Percentiles rank a stretch among this genome's conserved stretches.
Evolutionary conservation across 2,888 invertebrate species (phyloP).

Genomic region (Ophion costatus): DNA sequence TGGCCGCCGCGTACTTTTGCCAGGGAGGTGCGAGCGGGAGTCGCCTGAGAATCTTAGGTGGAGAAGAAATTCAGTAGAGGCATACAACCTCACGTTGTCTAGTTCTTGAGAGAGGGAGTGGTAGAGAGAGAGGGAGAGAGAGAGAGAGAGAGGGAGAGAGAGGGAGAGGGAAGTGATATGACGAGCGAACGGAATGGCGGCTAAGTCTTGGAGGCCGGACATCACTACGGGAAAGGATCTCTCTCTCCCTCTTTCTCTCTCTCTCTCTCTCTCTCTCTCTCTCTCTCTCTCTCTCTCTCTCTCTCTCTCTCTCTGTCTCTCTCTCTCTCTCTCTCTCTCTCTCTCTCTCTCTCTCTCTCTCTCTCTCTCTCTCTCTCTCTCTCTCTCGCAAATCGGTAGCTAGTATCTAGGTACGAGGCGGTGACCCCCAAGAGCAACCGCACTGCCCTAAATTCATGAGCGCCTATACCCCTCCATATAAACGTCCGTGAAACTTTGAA

Average conservation of each 20-base stretch:
- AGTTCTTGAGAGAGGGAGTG: constrained; percentile 29
- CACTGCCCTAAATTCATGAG: constrained; percentile 43
- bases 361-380: not conserved
- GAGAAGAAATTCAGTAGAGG: not conserved
- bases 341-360: not conserved
- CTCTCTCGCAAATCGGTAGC: constrained; percentile 1
- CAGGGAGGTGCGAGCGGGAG: constrained; percentile 18
- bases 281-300: too few relatives aligned
- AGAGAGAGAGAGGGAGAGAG: constrained; percentile 67
- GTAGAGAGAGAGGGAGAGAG: constrained; percentile 52
- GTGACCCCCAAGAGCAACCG: constrained; percentile 17
- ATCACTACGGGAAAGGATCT: constrained; percentile 18
- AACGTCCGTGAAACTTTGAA: constrained; percentile 29
- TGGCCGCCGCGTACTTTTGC: constrained; percentile 51
- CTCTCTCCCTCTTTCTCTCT: constrained; percentile 1
- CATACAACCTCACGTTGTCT: not conserved
- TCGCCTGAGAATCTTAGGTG: constrained; percentile 26
- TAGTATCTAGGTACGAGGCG: constrained; percentile 1
- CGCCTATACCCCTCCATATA: not conserved
- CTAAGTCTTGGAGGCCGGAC: constrained; percentile 29
- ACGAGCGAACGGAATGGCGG: constrained; percentile 43
- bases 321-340: too few relatives aligned
- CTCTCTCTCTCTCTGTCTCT: not conserved
- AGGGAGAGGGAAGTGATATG: constrained; percentile 13
- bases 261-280: too few relatives aligned